Base-by-base conservation (phyloP, 2,888 invertebrate genomes). In the Yponomeuta cagnagella region DNA sequence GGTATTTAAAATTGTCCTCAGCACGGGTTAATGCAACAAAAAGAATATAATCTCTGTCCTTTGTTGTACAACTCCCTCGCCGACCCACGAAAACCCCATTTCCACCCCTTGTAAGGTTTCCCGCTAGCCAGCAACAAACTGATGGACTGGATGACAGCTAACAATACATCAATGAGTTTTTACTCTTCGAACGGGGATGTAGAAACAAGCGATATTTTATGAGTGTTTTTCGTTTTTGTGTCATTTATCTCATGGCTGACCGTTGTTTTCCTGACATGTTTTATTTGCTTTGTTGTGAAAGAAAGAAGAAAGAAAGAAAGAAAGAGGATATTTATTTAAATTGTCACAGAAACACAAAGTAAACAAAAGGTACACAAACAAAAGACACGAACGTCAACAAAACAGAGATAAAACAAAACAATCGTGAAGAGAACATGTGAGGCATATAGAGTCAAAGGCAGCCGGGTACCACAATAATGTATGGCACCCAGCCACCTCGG, bases 121-220 rank as follows among this genome's bases (percentile, higher is more conserved):
- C 68, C 68, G 33, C 48, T n/a, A 68, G 37, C 48, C 33, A 33
- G 43, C 37, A 68, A 48, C 48, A 23, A 68, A 65, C 31, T 48
- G 68, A 68, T n/a, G 68, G 68, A 48, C 68, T 43, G 48, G 15
- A 23, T 68, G 68, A 68, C 68, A 68, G n/a, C 37, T 37, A 68
- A 48, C 68, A 48, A 68, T 68, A 68, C 48, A 68, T 68, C 68
- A 68, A 37, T 43, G 67, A 43, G 48, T 65, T 65, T 58, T 65
- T 65, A 31, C 65, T 10, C 43, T 30, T 23, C 9, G 65, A 30
- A 33, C 33, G 33, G 33, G 43, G 9, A 12, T 65, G 65, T 10
- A 12, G 15, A 58, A 58, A 58, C 52, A 58, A 15, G 1, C 52
- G 15, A 58, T 58, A 58, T 58, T 58, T 58, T 58, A 12, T 58